phyloP scores from a whole-genome alignment of 1,140 invertebrate species.

The Neodiprion pinetum region DNA sequence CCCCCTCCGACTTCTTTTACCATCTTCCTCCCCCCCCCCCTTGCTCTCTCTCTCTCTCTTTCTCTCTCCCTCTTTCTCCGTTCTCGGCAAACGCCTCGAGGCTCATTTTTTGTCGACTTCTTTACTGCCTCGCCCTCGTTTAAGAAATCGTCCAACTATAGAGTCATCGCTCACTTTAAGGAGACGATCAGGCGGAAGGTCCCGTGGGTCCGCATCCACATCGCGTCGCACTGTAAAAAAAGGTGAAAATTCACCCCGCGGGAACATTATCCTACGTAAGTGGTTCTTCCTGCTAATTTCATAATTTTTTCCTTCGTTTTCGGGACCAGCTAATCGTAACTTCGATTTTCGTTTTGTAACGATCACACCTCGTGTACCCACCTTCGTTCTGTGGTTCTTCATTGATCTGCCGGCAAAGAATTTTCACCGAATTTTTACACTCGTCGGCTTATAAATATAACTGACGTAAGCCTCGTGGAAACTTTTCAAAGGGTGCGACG shows the following conservation, averaged over 20 bases:
- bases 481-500: background rate
- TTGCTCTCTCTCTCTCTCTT: constrained; percentile 6
- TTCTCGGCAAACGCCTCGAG: background rate
- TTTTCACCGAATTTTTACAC: background rate
- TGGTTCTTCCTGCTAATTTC: no score
- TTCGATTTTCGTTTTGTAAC: no score
- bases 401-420: background rate
- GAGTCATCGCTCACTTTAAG: background rate
- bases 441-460: background rate
- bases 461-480: background rate
- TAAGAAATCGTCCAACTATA: constrained; percentile 10
- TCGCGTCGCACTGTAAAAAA: no score
- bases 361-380: no score
- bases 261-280: no score
- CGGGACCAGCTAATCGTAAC: no score
- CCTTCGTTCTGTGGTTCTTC: background rate
- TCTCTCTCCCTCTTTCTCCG: constrained; percentile 17
- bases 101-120: constrained; percentile 16
- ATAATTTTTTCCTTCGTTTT: no score
- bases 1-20: constrained; percentile 36
- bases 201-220: background rate
- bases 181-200: constrained; percentile 6
- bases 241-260: no score
- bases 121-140: constrained; percentile 10
- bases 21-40: constrained; percentile 9